Evolutionary conservation across 2,113 vertebrate genomes (phyloP).

Genomic region (Phycodurus eques): DNA sequence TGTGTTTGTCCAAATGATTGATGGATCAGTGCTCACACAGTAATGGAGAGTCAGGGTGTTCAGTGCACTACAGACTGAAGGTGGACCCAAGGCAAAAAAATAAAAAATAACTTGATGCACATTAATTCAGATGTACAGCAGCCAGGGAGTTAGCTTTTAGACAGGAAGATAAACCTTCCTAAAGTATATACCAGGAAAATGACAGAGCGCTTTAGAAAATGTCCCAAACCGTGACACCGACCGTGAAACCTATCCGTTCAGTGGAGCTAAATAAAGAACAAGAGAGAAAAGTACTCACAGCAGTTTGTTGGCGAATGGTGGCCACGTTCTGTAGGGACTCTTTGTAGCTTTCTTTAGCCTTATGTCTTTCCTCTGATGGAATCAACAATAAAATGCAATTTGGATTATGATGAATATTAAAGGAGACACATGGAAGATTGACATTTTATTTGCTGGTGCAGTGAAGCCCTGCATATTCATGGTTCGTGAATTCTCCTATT

Average conservation of each 20-base stretch:
- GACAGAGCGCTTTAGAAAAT: constrained; percentile 15
- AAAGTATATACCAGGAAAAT: constrained; percentile 18
- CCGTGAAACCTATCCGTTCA: constrained; percentile 11
- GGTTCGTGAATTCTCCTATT: neutral
- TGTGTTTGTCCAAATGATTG: neutral
- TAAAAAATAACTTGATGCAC: neutral
- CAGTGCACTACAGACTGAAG: neutral
- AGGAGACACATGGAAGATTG: neutral
- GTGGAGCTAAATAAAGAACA: neutral
- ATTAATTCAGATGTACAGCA: neutral
- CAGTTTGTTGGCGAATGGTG: constrained; percentile 83
- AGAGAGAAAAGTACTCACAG: constrained; percentile 69
- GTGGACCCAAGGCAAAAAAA: neutral
- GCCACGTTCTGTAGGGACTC: constrained; percentile 64
- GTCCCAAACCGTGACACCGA: constrained; percentile 23
- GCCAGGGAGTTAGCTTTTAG: constrained; percentile 35
- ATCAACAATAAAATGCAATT: constrained; percentile 11
- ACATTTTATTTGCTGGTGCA: neutral
- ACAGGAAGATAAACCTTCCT: neutral
- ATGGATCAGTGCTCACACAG: constrained; percentile 15
- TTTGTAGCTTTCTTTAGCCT: constrained; percentile 66
- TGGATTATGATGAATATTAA: neutral
- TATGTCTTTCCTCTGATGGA: constrained; percentile 69
- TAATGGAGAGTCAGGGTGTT: neutral
- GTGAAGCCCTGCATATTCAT: neutral